Base-by-base conservation (phyloP, 2,113 vertebrate genomes). In the Microcebus lehilahytsara region DNA sequence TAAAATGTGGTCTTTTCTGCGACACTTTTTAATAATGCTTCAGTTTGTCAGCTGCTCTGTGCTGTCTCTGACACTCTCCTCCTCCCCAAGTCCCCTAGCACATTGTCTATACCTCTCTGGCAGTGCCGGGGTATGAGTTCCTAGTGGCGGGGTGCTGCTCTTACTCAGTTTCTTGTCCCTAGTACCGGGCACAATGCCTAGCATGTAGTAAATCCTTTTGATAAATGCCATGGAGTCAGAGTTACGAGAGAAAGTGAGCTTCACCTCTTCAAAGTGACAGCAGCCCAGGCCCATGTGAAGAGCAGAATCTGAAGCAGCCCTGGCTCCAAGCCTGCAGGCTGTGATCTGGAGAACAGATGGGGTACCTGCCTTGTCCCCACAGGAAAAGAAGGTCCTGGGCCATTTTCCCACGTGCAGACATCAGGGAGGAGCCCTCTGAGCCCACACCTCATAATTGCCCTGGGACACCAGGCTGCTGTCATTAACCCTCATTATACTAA, bases 401-500 rank as follows among this genome's bases (percentile, higher is more conserved):
- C 80, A 69, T 62, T 95, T 97, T 93, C 87, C 87, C 96, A 93
- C 79, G 34, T 32, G 60, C 51, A 34, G 56, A 86, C 30, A 34
- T 37, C 37, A 49, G 79, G 97, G 86, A 96, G 69, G 86, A 89
- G n/a, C 60, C 92, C 53, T 91, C 64, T 83, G 58, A 80, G n/a
- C 53, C 53, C 60, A 58, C 17, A 81, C 79, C 83, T 95, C 51
- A 9, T 96, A 91, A 97, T 97, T 95, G 96, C 72, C 23, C 74
- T 71, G 87, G 51, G 85, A 93, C 83, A 8, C 27, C 64, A 83
- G 27, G 51, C 64, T 53, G 80, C 69, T 86, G 79, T 93, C 93
- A 75, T 94, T 96, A 84, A 91, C 51, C 74, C 62, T 89, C 89
- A 86, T 93, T 93, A 97, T 25, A n/a, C 92, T 96, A 83, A 95